Evolutionary conservation across 2,113 vertebrate genomes (phyloP).

Genomic region (Coreoperca whiteheadi): DNA sequence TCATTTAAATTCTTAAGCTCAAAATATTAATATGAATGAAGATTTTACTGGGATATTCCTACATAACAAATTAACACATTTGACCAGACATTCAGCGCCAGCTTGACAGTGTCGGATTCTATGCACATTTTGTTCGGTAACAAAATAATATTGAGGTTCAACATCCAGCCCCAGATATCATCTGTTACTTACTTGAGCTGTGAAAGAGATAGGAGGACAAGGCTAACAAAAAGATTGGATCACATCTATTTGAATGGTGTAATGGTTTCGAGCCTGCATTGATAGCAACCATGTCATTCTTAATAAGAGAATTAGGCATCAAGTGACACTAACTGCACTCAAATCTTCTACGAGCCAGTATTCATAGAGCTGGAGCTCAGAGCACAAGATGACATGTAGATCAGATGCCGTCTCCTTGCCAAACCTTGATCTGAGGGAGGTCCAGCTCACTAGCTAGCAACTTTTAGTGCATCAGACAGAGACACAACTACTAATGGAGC

Average conservation of each 20-base stretch:
- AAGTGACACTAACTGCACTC: conserved; percentile 24
- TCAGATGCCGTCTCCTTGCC: conserved; percentile 12
- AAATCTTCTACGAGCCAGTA: conserved; percentile 2
- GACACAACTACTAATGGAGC: conserved; percentile 46
- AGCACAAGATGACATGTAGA: conserved; percentile 32
- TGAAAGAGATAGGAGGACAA: not conserved
- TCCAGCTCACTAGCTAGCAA: conserved; percentile 12
- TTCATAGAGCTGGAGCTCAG: not conserved
- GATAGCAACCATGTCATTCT: conserved; percentile 19
- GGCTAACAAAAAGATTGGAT: not conserved
- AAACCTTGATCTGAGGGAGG: conserved; percentile 27
- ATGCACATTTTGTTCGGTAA: not conserved
- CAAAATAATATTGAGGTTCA: not conserved
- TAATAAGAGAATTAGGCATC: not conserved
- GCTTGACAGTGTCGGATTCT: not conserved
- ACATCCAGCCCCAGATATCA: not conserved
- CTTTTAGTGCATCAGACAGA: conserved; percentile 37
- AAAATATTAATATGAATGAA: not conserved
- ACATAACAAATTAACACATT: too few species aligned
- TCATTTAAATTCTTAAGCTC: not conserved
- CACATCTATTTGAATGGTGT: not conserved
- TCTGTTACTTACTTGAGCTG: not conserved
- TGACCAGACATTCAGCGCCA: not conserved
- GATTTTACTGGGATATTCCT: not conserved
- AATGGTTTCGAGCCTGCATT: conserved; percentile 3